These are phyloP conservation scores for Hephaestus fuliginosus DNA, from an alignment of 2,797 vertebrate species.

Conservation along the genomic window DNA sequence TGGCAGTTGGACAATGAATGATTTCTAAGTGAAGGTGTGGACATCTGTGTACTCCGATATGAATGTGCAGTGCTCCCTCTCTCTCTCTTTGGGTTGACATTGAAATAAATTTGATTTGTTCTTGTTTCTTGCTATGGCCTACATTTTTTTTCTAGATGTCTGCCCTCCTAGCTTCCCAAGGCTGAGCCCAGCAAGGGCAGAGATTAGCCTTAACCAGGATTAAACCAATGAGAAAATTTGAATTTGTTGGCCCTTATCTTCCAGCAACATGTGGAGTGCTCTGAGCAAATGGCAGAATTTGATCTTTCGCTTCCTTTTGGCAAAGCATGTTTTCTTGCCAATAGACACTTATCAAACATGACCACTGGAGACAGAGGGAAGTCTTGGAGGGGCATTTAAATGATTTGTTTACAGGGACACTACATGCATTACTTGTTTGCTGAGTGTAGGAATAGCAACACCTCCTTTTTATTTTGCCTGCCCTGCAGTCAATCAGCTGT, in stretches of 20 bases:
- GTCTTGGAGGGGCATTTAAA: conserved; percentile 64
- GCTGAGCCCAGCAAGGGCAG: conserved; percentile 82
- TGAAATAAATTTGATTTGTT: conserved; percentile 69
- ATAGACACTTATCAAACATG: conserved; percentile 82
- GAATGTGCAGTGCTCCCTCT: conserved; percentile 50
- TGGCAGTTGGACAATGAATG: conserved; percentile 25
- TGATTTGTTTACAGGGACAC: conserved; percentile 71
- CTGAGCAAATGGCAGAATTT: conserved; percentile 83
- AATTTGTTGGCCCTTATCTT: conserved; percentile 85
- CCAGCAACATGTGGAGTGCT: conserved; percentile 80
- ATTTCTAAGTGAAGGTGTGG: conserved; percentile 32
- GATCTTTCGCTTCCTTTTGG: conserved; percentile 79
- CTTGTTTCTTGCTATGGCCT: conserved; percentile 77
- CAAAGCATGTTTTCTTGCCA: conserved; percentile 77
- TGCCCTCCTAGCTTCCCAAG: conserved; percentile 74
- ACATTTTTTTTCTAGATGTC: conserved; percentile 69
- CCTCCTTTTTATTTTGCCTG: conserved; percentile 23
- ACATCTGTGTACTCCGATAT: conserved; percentile 37
- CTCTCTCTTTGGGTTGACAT: conserved; percentile 52
- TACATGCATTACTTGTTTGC: conserved; percentile 57
- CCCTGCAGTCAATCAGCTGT: conserved; percentile 42
- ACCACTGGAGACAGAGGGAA: conserved; percentile 75
- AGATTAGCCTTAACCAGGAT: conserved; percentile 83
- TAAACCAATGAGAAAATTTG: conserved; percentile 83
- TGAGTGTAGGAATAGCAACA: conserved; percentile 46